Base-by-base conservation (phyloP, 2,888 invertebrate species). In the Drosophila anceps region DNA sequence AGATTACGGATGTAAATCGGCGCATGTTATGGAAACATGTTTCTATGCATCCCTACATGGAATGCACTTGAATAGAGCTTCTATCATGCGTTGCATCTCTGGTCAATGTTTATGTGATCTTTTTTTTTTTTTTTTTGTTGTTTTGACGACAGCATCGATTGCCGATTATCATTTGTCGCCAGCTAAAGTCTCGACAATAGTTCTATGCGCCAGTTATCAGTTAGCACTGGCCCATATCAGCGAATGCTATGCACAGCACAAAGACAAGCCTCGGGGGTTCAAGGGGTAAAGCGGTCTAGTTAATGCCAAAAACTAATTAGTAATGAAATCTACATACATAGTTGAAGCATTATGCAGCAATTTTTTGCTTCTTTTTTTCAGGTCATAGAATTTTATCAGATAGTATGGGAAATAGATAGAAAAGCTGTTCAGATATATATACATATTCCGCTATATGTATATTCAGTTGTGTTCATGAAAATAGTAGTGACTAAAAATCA, bases 91-190 rank as follows among this genome's bases (percentile, higher is more conserved):
- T 20, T 51, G 53, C 39, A 78, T 66, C 67, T 54, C 55, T 69
- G 59, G 41, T 72, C 74, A 77, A 71, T 80, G 73, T 44, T 72
- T 46, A 51, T 48, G 50, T 70, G 69, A 79, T 55, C 33, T 35
- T 35, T 44, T n/a, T n/a, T n/a, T 24, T 24, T 24, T 3, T 24
- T 24, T 24, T 24, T 46, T 39, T 62, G 33, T 59, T 71, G 76
- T 61, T 69, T 60, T 74, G 51, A 69, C 75, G 35, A 65, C 69
- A 69, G 33, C 59, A 60, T 66, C 48, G 64, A 53, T 24, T 41
- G 39, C n/a, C 39, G 39, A 29, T 10, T 37, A 37, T 33, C 33
- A 33, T 51, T 53, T 67, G 79, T 48, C 67, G 78, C 66, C 73
- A 67, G 33, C 15, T 20, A 31, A 31, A 33, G 50, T 50, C 50